These are phyloP conservation scores for Diceros bicornis DNA, from an alignment of 2,797 vertebrate genomes.

Conservation along the genomic window DNA sequence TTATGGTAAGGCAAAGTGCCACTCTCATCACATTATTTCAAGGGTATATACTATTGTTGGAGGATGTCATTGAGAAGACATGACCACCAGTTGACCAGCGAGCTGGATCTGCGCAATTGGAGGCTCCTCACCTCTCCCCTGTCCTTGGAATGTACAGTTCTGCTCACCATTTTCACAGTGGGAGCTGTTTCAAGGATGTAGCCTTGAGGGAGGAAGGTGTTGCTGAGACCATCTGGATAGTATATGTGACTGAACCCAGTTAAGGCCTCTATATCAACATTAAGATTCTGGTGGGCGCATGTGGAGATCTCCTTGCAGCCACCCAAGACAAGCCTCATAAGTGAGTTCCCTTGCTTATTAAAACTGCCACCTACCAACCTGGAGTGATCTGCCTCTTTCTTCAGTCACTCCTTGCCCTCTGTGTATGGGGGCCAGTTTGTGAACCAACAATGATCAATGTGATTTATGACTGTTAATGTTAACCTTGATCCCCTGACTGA, in stretches of 20 bases:
- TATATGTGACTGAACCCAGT: not conserved
- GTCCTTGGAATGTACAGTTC: not conserved
- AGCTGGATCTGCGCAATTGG: not conserved
- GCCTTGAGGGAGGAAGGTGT: not conserved
- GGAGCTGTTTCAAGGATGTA: not conserved
- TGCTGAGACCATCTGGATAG: not conserved
- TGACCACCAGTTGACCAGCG: not conserved
- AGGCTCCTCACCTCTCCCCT: not conserved
- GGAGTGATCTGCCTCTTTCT: not conserved
- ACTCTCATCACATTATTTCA: not conserved
- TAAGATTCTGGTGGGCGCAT: not conserved
- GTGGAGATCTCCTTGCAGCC: not conserved
- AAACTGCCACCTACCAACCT: not conserved
- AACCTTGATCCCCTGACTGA: not conserved
- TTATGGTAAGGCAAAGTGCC: not conserved
- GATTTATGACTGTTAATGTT: not conserved
- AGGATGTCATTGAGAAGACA: not conserved
- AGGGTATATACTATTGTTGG: not conserved
- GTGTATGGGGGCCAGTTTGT: not conserved
- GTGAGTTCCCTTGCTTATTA: not conserved
- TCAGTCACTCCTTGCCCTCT: not conserved
- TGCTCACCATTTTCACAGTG: not conserved
- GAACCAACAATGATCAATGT: not conserved
- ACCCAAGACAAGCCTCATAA: not conserved
- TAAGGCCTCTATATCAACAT: not conserved